Base-by-base conservation (phyloP, 2,113 vertebrate genomes). In the Cavia porcellus region DNA sequence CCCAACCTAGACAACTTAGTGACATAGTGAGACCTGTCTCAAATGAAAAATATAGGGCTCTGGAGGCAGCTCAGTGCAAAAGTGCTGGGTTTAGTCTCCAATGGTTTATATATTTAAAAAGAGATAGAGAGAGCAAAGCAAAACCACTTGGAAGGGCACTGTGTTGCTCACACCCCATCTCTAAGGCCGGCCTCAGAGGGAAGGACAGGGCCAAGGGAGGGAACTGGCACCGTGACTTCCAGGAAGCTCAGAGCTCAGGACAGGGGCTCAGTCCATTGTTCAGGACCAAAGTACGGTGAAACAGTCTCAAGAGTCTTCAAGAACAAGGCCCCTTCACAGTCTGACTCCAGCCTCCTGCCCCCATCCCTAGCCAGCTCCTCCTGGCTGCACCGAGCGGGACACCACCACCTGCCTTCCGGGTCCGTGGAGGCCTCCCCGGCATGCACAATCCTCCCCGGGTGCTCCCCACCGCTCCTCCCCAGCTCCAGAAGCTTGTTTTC, bases 401-500 rank as follows among this genome's bases (percentile, higher is more conserved):
- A 50, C 86, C 28, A 38, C 84, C 84, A 97, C 95, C 96, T 90
- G 95, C 87, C 90, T 90, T 66, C 74, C 0, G 1, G 87, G 92
- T 79, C 42, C 75, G 1, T 5, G 24, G 70, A 80, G 45, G 89
- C 86, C 62, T 81, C 92, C 30, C 19, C 35, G 17, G 61, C 70
- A 80, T 84, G 61, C 62, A 61, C 45, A 19, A 64, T 30, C 88
- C 92, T 94, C 86, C 90, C 95, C 59, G 17, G 89, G 96, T 1
- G 57, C 57, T 64, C 95, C 77, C 14, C 82, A 94, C 77, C n/a
- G 32, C 87, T 32, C 87, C 66, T 86, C 96, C 88, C 90, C 82
- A 83, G 45, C 95, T 89, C 96, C 88, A 7, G 32, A 77, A 89
- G 92, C 90, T 91, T 94, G 87, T 96, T 98, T 98, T 98, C 98